phyloP scores from a whole-genome alignment of 2,888 invertebrate genomes.

The Eupithecia exiguata region DNA sequence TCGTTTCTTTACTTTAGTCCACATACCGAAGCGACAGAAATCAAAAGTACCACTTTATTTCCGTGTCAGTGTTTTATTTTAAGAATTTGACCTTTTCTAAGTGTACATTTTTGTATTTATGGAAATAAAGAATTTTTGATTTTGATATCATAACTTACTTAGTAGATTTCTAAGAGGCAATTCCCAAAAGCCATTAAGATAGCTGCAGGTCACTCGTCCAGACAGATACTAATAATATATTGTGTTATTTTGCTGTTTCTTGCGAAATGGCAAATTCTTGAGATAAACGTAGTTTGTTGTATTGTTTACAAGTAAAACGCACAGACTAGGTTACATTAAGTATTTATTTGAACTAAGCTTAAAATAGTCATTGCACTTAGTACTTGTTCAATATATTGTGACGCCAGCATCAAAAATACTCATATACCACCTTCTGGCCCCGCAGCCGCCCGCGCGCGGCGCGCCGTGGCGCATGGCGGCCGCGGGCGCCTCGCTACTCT shows the following conservation, averaged over 20 bases:
- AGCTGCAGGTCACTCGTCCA: no score
- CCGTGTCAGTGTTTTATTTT: no score
- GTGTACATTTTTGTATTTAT: no score
- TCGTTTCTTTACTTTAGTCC: no score
- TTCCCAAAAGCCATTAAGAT: no score
- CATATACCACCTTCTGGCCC: conserved; percentile 37
- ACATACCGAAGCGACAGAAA: no score
- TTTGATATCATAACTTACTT: no score
- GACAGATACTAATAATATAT: background rate
- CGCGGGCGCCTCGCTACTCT: conserved; percentile 1
- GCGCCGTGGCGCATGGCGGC: background rate
- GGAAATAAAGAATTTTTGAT: no score
- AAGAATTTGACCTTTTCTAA: no score
- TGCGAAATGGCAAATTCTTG: background rate
- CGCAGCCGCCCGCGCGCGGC: conserved; percentile 20
- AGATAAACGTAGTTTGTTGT: background rate
- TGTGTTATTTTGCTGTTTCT: background rate
- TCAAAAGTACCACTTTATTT: no score
- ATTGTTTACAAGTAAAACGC: conserved; percentile 28
- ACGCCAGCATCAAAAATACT: conserved; percentile 62
- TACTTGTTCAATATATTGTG: conserved; percentile 58
- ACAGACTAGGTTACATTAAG: conserved; percentile 44
- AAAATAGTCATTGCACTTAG: conserved; percentile 60
- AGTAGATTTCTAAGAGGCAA: no score
- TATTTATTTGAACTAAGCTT: conserved; percentile 59